Conservation (phyloP, 1,140 invertebrate species). For the Drosophila trapezifrons region DNA sequence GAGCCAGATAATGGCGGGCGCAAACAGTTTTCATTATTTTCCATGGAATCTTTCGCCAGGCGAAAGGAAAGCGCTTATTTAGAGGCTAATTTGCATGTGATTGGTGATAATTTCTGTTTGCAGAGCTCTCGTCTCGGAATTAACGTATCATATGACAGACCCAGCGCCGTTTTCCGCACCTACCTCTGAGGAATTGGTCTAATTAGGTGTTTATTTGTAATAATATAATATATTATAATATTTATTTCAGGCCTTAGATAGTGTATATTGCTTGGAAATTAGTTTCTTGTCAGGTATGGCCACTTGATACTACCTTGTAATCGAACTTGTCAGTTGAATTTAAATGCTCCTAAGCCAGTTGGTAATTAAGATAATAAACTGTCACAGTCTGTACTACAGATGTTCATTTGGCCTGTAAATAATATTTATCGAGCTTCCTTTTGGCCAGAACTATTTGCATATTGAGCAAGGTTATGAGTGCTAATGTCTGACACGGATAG, state of each 20-base stretch:
- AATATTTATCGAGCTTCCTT: constrained; percentile 7
- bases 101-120: constrained; percentile 62
- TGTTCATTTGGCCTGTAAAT: constrained; percentile 21
- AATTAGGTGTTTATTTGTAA: constrained; percentile 46
- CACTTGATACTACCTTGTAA: constrained; percentile 37
- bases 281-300: constrained; percentile 36
- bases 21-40: constrained; percentile 71
- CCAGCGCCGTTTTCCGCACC: constrained; percentile 17
- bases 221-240: constrained; percentile 50
- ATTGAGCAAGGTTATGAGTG: constrained; percentile 3
- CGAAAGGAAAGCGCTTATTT: constrained; percentile 55
- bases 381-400: constrained; percentile 12
- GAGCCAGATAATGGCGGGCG: constrained; percentile 45
- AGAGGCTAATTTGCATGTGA: constrained; percentile 55
- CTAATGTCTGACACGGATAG: neutral
- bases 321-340: constrained; percentile 5
- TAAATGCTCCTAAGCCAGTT: constrained; percentile 7
- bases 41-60: constrained; percentile 35
- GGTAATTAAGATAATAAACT: constrained; percentile 12
- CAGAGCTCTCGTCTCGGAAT: constrained; percentile 34
- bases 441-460: constrained; percentile 18
- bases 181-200: constrained; percentile 32
- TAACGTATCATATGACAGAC: constrained; percentile 64
- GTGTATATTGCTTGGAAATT: constrained; percentile 21
- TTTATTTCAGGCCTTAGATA: constrained; percentile 38